phyloP scores from a whole-genome alignment of 2,888 invertebrate species.

The Halocaridina rubra region DNA sequence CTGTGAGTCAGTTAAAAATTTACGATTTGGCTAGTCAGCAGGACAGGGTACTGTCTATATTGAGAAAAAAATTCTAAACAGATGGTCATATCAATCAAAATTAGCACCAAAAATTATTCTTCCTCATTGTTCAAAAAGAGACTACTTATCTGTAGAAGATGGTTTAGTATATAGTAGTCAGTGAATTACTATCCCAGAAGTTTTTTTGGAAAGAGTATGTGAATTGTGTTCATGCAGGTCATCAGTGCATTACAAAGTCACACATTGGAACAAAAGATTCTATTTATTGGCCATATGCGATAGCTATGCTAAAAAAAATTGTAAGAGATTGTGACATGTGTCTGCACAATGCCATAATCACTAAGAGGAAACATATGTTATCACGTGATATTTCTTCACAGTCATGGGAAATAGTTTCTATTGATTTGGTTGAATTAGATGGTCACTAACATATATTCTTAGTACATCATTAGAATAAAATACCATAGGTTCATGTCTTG shows the following conservation, averaged over 20 bases:
- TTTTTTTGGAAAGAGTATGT: neutral
- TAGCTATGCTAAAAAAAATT: neutral
- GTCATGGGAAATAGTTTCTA: neutral
- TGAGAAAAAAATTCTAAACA: neutral
- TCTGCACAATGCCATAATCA: neutral
- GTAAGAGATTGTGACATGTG: neutral
- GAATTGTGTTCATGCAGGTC: neutral
- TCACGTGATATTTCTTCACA: neutral
- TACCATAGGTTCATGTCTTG: neutral
- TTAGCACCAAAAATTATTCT: neutral
- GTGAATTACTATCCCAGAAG: neutral
- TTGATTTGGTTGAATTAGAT: too few relatives aligned
- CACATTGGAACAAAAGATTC: neutral
- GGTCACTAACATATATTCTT: too few relatives aligned
- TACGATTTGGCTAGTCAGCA: neutral
- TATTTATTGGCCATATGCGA: neutral
- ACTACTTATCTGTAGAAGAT: neutral
- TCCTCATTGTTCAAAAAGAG: neutral
- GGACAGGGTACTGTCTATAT: too few relatives aligned
- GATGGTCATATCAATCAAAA: neutral
- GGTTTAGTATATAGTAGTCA: neutral
- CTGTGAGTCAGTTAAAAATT: neutral
- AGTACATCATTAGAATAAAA: neutral
- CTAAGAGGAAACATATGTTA: neutral
- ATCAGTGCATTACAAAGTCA: neutral